These are phyloP conservation scores for Pelusios castaneus DNA, from an alignment of 2,113 vertebrate genomes.

Conservation along the genomic window DNA sequence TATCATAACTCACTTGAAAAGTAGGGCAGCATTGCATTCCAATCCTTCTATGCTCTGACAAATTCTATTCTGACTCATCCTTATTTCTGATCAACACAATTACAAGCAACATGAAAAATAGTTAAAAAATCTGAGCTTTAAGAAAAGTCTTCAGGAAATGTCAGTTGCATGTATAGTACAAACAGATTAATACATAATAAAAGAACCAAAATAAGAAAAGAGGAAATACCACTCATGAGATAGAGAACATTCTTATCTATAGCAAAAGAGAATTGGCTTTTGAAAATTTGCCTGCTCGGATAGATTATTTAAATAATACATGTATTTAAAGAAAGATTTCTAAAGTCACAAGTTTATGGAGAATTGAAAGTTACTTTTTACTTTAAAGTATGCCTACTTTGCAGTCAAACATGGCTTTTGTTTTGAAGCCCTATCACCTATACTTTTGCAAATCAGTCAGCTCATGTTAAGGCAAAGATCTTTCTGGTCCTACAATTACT, in stretches of 20 bases:
- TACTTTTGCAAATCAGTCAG: background rate
- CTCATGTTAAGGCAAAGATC: rapidly evolving
- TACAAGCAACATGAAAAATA: background rate
- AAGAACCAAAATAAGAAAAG: background rate
- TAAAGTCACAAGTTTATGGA: background rate
- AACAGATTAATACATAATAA: background rate
- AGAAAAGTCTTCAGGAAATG: background rate
- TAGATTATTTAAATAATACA: background rate
- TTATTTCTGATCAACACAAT: background rate
- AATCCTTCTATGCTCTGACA: background rate
- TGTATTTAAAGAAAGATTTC: rapidly evolving
- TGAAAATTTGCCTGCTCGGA: background rate
- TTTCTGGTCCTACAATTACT: background rate
- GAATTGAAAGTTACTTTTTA: background rate
- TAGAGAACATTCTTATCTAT: background rate
- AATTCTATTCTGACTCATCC: background rate
- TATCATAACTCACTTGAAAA: constrained; percentile 16
- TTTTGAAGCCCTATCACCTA: background rate
- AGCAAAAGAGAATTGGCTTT: background rate
- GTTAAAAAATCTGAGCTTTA: background rate
- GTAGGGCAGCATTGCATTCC: background rate
- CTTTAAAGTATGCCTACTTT: background rate
- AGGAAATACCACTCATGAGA: background rate
- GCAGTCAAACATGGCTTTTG: background rate
- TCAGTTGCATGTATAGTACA: rapidly evolving